Conservation (phyloP, 2,888 invertebrate genomes). For the Aporophyla nigra region DNA sequence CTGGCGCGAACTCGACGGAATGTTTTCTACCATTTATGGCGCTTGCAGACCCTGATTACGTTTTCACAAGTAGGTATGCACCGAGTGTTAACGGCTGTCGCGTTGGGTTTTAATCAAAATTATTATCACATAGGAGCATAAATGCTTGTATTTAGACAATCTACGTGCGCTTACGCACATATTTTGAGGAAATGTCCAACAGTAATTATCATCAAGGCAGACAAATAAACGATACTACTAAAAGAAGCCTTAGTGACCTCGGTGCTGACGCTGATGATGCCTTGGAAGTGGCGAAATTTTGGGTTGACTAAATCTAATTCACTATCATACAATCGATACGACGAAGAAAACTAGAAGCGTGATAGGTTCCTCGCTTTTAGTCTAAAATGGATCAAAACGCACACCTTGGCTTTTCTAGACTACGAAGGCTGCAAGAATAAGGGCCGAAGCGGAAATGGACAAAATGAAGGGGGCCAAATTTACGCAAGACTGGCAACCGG, state of each 20-base stretch:
- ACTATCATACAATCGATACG: background rate
- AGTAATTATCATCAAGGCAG: too few species aligned
- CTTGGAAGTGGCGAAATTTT: background rate
- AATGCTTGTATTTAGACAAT: background rate
- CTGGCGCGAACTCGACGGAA: constrained; percentile 58
- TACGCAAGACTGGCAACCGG: too few species aligned
- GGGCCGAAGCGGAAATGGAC: too few species aligned
- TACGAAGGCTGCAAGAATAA: too few species aligned
- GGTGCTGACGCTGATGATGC: background rate
- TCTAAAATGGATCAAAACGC: background rate
- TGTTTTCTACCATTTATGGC: constrained; percentile 77
- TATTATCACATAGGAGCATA: constrained; percentile 20
- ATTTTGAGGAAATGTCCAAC: background rate
- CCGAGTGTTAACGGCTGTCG: constrained; percentile 59
- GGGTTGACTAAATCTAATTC: too few species aligned
- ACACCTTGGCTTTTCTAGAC: background rate
- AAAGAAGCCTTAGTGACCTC: background rate
- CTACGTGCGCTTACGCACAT: background rate
- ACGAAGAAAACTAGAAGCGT: too few species aligned
- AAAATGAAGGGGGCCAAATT: too few species aligned
- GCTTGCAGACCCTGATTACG: constrained; percentile 78
- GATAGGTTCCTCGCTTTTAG: too few species aligned
- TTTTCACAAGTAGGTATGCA: constrained; percentile 65
- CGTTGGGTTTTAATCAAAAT: constrained; percentile 56
- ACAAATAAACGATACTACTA: background rate